A percentile compares a stretch with the other conserved stretches of the same genome.
phyloP scores from a whole-genome alignment of 2,888 invertebrate genomes.

The Elaeidobius kamerunicus region DNA sequence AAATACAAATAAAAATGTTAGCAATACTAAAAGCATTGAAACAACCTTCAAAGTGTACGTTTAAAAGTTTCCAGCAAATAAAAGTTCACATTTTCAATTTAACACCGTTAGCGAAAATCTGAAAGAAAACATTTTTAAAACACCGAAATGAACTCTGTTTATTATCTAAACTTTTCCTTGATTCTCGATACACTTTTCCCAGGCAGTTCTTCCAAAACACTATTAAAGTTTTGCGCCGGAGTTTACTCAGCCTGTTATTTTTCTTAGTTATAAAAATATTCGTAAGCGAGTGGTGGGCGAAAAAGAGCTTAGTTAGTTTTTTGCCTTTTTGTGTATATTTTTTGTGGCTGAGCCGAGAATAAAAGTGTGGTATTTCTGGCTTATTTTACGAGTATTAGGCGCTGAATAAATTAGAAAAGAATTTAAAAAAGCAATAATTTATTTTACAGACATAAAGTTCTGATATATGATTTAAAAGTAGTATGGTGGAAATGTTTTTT shows the following conservation, averaged over 20 bases:
- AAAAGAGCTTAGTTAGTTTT: neutral
- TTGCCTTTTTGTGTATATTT: neutral
- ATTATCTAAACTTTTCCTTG: slow-evolving; percentile 17
- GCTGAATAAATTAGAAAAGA: neutral
- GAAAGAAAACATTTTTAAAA: slow-evolving; percentile 16
- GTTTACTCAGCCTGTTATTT: slow-evolving; percentile 21
- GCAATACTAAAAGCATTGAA: too few relatives aligned
- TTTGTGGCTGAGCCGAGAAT: neutral
- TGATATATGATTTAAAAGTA: too few relatives aligned
- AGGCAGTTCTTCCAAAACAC: slow-evolving; percentile 22
- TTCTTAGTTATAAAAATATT: slow-evolving; percentile 9
- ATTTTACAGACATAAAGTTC: too few relatives aligned
- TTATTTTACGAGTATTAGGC: neutral
- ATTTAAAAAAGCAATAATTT: neutral
- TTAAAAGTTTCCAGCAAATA: neutral
- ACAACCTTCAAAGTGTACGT: too few relatives aligned
- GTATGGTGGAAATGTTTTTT: too few relatives aligned
- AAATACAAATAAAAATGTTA: too few relatives aligned
- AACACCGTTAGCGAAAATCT: slow-evolving; percentile 7
- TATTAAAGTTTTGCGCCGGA: slow-evolving; percentile 25
- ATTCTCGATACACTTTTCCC: slow-evolving; percentile 17
- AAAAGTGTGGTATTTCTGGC: neutral
- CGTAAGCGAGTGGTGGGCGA: slow-evolving; percentile 11
- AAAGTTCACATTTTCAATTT: slow-evolving; percentile 3
- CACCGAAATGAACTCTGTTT: slow-evolving; percentile 18